Evolutionary conservation across 2,113 vertebrate genomes (phyloP), one percentile per base, ranked within the genome.

Genomic region (Grallaria varia): DNA sequence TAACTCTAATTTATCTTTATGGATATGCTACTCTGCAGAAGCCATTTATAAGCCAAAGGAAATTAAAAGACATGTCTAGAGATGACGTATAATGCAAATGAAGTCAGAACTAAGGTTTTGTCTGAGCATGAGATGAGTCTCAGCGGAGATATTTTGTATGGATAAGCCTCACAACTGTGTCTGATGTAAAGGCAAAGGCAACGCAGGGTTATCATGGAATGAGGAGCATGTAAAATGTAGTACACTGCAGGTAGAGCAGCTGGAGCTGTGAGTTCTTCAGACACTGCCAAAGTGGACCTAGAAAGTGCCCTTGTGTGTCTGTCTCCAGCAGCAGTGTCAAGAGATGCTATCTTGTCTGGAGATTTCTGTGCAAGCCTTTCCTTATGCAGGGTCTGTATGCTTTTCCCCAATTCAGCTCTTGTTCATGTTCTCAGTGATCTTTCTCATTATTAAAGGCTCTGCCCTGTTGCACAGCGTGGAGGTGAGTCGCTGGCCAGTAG

Each of bases 381-480:
- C 17, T 72, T 55, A 20, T 5, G 10, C 16, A 50, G 28, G 45
- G 27, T 9, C 27, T 3, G 0, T 9, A 6, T 14, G n/a, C 42
- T 40, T 45, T 59, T 2, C 5, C 58, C 18, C 30, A 2, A 2
- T 60, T 8, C 0, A 64, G 8, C 28, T 44, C 22, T 39, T 31
- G 44, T 10, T 71, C 12, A 5, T 2, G 6, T 42, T 23, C 8
- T 59, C 47, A 12, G 22, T 9, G 45, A 12, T 33, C 10, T 24
- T 55, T 35, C 53, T 74, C 25, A 39, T 35, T 31, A 3, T 4
- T 30, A 12, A 2, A 15, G 45, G 19, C 24, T 64, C 10, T 58
- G 28, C 22, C 37, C 21, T 0, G 0, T 27, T 60, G n/a, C 0
- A 0, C 0, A 0, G 17, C 12, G 31, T 33, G 44, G 25, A 44